A percentile compares a stretch with the other conserved stretches of the same genome.
phyloP scores from a whole-genome alignment of 64 coral and sea anemone genomes.

The Porites lutea region DNA sequence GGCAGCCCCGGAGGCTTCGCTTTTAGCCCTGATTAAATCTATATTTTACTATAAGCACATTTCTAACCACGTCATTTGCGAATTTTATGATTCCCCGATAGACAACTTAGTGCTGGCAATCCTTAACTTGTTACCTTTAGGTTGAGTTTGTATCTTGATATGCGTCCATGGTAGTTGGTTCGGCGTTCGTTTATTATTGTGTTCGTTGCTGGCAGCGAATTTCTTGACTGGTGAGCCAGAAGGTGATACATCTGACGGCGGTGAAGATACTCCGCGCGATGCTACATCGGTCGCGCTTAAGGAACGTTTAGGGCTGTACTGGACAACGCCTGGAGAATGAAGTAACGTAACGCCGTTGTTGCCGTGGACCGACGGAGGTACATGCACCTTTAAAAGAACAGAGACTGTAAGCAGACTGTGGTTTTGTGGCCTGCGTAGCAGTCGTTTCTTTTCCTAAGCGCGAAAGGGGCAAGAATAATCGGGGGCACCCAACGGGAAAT shows the following conservation, averaged over 20 bases:
- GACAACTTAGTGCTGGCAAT: background rate
- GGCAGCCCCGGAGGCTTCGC: too few relatives aligned
- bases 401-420: too few relatives aligned
- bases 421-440: too few relatives aligned
- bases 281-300: conserved; percentile 63
- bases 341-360: conserved; percentile 92
- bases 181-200: conserved; percentile 59
- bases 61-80: too few relatives aligned
- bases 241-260: conserved; percentile 64
- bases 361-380: conserved; percentile 79
- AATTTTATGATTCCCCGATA: too few relatives aligned
- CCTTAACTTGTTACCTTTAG: conserved; percentile 68
- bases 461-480: too few relatives aligned
- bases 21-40: too few relatives aligned
- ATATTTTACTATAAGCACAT: too few relatives aligned
- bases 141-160: conserved; percentile 94
- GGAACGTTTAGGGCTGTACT: conserved; percentile 73
- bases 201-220: conserved; percentile 71
- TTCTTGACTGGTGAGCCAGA: conserved; percentile 87
- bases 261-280: conserved; percentile 23
- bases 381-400: conserved; percentile 63
- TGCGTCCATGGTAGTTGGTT: conserved; percentile 83
- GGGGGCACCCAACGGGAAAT: too few relatives aligned
- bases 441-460: too few relatives aligned
- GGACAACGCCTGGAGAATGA: conserved; percentile 85